These are phyloP conservation scores for Discoglossus pictus DNA, from an alignment of 2,797 vertebrate genomes.

Conservation along the genomic window DNA sequence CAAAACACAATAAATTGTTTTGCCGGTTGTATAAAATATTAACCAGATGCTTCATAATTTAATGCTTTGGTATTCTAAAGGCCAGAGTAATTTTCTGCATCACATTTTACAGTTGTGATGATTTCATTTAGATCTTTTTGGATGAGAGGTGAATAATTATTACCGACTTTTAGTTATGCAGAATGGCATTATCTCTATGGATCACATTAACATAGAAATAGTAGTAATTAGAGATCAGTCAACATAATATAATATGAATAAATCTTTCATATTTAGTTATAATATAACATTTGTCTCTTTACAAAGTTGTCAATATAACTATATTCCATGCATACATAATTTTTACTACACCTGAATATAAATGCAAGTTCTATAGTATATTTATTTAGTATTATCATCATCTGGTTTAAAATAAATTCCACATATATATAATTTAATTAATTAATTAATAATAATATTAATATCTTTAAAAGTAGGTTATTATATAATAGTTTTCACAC, in stretches of 20 bases:
- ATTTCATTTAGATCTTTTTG: conserved; percentile 47
- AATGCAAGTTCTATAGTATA: conserved; percentile 5
- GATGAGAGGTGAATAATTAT: conserved; percentile 38
- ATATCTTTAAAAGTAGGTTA: no score
- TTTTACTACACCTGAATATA: conserved; percentile 49
- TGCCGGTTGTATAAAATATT: conserved; percentile 51
- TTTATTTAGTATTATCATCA: no score
- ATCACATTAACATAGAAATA: conserved; percentile 51
- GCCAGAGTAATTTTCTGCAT: conserved; percentile 49
- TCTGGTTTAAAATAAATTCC: no score
- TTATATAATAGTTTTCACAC: no score
- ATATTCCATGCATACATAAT: conserved; percentile 24
- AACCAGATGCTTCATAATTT: conserved; percentile 52
- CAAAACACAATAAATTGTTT: conserved; percentile 45
- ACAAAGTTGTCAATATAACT: no score
- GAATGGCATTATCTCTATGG: conserved; percentile 42
- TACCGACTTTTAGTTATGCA: conserved; percentile 8
- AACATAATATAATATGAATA: conserved; percentile 52
- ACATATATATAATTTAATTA: no score
- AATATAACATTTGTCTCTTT: conserved; percentile 31
- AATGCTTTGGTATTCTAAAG: conserved; percentile 49
- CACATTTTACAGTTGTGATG: conserved; percentile 49
- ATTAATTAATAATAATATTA: no score
- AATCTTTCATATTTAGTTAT: conserved; percentile 52
- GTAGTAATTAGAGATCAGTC: conserved; percentile 52